Evolutionary conservation across 2,113 vertebrate species (phyloP).

Genomic region (Sinocyclocheilus anshuiensis): DNA sequence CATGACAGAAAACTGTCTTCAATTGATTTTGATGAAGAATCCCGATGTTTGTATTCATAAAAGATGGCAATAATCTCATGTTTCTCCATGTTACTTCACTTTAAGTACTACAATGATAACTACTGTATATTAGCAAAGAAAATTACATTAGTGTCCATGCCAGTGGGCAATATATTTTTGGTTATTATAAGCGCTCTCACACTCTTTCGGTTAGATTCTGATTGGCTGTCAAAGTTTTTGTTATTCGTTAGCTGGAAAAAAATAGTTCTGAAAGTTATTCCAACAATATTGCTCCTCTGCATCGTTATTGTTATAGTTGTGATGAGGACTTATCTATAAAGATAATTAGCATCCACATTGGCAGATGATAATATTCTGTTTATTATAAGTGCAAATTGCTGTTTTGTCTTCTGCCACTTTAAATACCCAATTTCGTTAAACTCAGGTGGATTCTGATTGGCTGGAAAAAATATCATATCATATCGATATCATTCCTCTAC

Average conservation of each 20-base stretch:
- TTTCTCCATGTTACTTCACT: background rate
- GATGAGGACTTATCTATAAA: too few species aligned
- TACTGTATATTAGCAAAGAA: background rate
- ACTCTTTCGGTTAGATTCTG: background rate
- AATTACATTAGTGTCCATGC: background rate
- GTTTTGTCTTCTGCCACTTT: too few species aligned
- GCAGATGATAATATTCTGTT: too few species aligned
- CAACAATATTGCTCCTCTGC: background rate
- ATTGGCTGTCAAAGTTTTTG: background rate
- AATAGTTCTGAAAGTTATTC: background rate
- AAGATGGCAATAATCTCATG: background rate
- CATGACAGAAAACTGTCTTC: background rate
- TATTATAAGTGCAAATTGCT: too few species aligned
- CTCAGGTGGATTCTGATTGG: too few species aligned
- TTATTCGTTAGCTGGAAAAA: background rate
- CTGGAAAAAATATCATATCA: too few species aligned
- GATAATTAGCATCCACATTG: too few species aligned
- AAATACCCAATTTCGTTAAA: too few species aligned
- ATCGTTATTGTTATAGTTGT: too few species aligned
- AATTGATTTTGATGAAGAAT: background rate
- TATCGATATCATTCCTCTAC: too few species aligned
- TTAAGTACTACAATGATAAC: background rate
- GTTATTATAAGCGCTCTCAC: background rate
- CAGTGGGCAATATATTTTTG: background rate
- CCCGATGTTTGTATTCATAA: background rate